Conservation (phyloP, 2,797 vertebrate species). For the Channa striata region DNA sequence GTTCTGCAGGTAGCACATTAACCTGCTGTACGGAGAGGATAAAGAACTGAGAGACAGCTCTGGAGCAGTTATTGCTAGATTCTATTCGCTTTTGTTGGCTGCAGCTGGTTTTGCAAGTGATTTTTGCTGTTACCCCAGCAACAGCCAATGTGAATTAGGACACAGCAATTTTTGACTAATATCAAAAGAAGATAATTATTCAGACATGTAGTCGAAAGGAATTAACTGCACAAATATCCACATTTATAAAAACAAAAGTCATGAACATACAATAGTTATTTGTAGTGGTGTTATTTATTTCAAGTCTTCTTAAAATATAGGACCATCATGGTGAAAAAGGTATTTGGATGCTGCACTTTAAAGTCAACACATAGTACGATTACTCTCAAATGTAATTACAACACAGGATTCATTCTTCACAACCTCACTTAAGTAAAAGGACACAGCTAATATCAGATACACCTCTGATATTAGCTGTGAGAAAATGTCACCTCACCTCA, state of each 20-base stretch:
- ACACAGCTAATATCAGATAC: neutral
- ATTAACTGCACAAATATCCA: too few species aligned
- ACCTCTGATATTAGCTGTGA: too few species aligned
- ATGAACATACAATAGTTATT: neutral
- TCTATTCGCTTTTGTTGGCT: neutral
- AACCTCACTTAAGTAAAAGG: too few species aligned
- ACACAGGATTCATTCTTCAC: too few species aligned
- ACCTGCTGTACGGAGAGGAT: constrained; percentile 8
- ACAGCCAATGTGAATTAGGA: neutral
- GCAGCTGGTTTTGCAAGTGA: neutral
- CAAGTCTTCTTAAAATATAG: neutral
- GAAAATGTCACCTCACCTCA: too few species aligned
- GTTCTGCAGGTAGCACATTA: constrained; percentile 30
- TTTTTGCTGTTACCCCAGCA: neutral
- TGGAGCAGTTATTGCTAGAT: constrained; percentile 8
- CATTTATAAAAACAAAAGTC: neutral
- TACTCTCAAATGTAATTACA: too few species aligned
- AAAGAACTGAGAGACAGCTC: constrained; percentile 31
- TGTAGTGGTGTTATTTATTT: neutral
- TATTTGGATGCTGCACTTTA: too few species aligned
- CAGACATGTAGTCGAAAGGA: too few species aligned
- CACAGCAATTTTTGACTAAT: neutral
- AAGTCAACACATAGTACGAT: too few species aligned
- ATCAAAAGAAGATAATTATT: too few species aligned
- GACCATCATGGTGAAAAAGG: neutral